These are phyloP conservation scores for Stegophylla sp. DNA, from an alignment of 2,888 invertebrate genomes.

Conservation along the genomic window DNA sequence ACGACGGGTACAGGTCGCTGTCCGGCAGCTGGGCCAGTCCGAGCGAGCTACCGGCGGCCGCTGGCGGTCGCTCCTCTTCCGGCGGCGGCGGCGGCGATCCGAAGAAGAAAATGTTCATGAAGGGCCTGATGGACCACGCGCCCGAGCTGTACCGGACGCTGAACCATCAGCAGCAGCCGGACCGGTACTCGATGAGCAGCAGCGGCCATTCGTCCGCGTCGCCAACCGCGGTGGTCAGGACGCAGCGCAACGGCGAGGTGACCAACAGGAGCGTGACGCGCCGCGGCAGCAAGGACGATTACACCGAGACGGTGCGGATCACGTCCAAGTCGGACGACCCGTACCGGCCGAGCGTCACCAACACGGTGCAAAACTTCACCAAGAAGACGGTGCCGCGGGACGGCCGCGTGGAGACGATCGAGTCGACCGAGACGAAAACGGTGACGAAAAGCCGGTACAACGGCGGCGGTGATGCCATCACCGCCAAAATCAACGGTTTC, in stretches of 20 bases:
- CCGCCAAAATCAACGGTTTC: conserved; percentile 64
- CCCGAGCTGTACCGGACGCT: conserved; percentile 77
- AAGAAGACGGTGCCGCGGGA: conserved; percentile 75
- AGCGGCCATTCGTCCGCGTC: conserved; percentile 61
- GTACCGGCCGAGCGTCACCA: conserved; percentile 73
- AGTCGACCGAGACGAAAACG: conserved; percentile 75
- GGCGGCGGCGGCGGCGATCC: conserved; percentile 67
- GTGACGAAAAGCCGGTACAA: conserved; percentile 73
- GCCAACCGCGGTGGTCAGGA: conserved; percentile 57
- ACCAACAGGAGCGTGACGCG: conserved; percentile 61
- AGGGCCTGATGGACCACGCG: conserved; percentile 74
- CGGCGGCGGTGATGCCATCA: conserved; percentile 66
- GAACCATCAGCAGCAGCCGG: conserved; percentile 68
- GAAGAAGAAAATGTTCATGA: conserved; percentile 74
- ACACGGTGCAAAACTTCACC: conserved; percentile 74
- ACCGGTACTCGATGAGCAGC: conserved; percentile 39
- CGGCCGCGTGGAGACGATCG: conserved; percentile 74
- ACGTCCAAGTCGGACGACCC: conserved; percentile 75
- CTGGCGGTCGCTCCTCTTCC: conserved; percentile 65
- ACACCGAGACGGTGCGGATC: conserved; percentile 75
- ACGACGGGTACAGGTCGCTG: conserved; percentile 63
- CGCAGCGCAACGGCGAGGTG: conserved; percentile 60
- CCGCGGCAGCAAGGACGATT: conserved; percentile 75
- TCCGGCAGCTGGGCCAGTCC: conserved; percentile 60
- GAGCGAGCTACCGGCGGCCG: conserved; percentile 64